Evolutionary conservation across 2,888 invertebrate species (phyloP), one percentile per base, ranked within the genome.

Genomic region (Coecobrya sp.): DNA sequence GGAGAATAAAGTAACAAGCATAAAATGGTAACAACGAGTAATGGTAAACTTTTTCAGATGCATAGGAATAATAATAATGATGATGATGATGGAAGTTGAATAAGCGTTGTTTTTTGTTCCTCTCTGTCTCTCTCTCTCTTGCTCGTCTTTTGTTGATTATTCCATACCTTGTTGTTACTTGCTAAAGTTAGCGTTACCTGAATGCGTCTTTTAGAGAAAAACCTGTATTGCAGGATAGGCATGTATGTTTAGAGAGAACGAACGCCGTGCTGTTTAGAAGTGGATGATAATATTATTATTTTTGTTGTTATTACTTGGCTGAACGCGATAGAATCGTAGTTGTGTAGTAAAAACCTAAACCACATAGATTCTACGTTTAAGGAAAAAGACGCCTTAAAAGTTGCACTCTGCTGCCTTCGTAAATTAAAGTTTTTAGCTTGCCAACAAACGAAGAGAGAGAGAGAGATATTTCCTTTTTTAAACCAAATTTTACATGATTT

Each of bases 171-270:
- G 81, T 82, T 82, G 59, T 82, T 82, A 82, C 62, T 52, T 85
- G 85, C 49, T 76, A 25, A 52, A 82, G 25, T 68, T 45, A 79
- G 62, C 42, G 42, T 76, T 36, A 42, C 62, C n/a, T 52, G 65
- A 59, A 42, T 19, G 22, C n/a, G 76, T 76, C 79, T 79, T 79
- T 49, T 52, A 30, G 79, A 52, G 11, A 52, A 79, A 79, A 79
- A 79, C 90, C 85, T 90, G 76, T 90, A 85, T 90, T 85, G 76
- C 76, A 90, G 85, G 90, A 85, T 90, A 89, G 89, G 70, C 0
- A 42, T n/a, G n/a, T 65, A 85, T 16, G 45, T 8, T 76, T 85
- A 30, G 62, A 76, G 59, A 84, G 81, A 88, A 82, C 70, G 68
- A 76, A 82, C 59, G 22, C 59, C n/a, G 11, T 59, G 36, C 55